Base-by-base conservation (phyloP, 2,888 invertebrate genomes). In the Microchrysa polita region DNA sequence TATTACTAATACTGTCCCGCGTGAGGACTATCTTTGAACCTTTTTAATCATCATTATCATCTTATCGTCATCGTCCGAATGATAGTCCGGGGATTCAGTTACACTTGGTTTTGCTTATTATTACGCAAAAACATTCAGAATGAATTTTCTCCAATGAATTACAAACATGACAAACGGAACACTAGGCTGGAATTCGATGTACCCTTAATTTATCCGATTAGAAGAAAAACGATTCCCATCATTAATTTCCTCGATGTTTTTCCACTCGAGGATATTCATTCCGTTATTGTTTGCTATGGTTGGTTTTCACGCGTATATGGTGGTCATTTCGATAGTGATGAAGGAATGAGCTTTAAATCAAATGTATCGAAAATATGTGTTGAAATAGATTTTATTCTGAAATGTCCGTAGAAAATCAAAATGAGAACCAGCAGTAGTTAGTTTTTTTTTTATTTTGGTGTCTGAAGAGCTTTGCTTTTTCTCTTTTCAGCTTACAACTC, bases 121-220 rank as follows among this genome's bases (percentile, higher is more conserved):
- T 48, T 48, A n/a, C 16, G 10, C 16, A 40, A 40, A n/a, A 61
- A 61, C 42, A 61, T 42, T 61, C 61, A 14, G 65, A 65, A 44
- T 65, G 22, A 48, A 42, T 48, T 18, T 65, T 65, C 23, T 65
- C 65, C 61, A 18, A 34, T 40, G 42, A 40, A 42, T 61, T 18
- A 44, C 55, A n/a, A n/a, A n/a, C n/a, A 55, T 69, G 69, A 69
- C 55, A 69, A 69, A 69, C 69, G 42, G 55, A 67, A 65, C 48
- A 7, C 52, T 48, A 52, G 44, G 16, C 22, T n/a, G 67, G 67
- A 34, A 69, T 69, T 65, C 65, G 40, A 69, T 69, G 69, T 69
- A 69, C 55, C 65, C 57, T 69, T 69, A 69, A 57, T 69, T 69
- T 69, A 69, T 69, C 69, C 69, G 69, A 69, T 69, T 69, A 69